Evolutionary conservation across 2,888 invertebrate species (phyloP), one percentile per base, ranked within the genome.

Genomic region (Dolichomitus sp.): DNA sequence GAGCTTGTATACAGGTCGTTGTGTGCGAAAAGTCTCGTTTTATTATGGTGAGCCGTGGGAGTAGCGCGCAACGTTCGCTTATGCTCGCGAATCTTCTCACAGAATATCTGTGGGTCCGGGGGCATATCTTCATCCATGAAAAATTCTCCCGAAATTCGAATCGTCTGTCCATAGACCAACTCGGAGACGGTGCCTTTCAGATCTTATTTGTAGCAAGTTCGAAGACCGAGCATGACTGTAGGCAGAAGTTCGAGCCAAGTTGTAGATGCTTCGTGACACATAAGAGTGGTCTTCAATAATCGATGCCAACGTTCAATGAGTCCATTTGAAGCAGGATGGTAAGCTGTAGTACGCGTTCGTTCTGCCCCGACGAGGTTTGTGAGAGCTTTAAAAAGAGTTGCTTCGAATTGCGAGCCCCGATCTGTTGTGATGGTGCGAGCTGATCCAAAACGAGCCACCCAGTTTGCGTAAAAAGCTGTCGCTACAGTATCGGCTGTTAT

Each of bases 391-490:
- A 90, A 90, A 12, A 91, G 77, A 0, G 63, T 27, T 0, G 88
- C 84, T 69, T 90, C 89, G 75, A 92, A 92, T 75, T 91, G 92
- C 3, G 86, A 73, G 9, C 91, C 91, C 77, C 88, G 88, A 73
- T 92, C 93, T n/a, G 92, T 90, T 2, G 92, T 91, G 9, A 91
- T 84, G 3, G 23, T 75, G 1, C 37, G 42, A 2, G 94, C 94
- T 9, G 90, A 86, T 2, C 94, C 94, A 75, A 91, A 94, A 9
- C 93, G 84, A 0, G 93, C 73, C 1, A 94, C 90, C 94, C 94
- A 94, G 0, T 84, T 82, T 0, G 69, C 48, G 19, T 90, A 74
- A 6, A 94, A 88, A 2, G 91, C 89, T n/a, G 81, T 68, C 0
- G 92, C 93, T 6, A 89, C 85, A 0, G 88, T 87, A 17, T 85